Conservation (phyloP, 2,888 invertebrate genomes). For the Xanthia togata region DNA sequence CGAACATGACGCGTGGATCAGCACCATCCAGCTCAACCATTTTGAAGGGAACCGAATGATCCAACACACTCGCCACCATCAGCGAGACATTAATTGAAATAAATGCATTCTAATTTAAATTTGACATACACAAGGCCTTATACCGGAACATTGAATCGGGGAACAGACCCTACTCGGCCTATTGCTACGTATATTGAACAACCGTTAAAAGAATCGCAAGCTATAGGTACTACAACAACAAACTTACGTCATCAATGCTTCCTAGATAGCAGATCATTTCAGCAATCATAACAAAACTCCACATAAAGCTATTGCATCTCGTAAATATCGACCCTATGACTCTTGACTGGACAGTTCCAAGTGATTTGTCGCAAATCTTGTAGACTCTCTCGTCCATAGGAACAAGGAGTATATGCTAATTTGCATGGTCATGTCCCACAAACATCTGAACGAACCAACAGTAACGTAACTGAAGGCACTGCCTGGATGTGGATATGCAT, state of each 20-base stretch:
- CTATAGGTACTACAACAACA: background rate
- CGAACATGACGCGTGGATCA: too few species aligned
- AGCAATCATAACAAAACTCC: background rate
- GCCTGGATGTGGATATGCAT: slow-evolving; percentile 81
- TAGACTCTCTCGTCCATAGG: slow-evolving; percentile 71
- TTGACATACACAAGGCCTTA: background rate
- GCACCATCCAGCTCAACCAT: too few species aligned
- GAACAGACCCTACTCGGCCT: background rate
- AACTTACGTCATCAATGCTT: background rate
- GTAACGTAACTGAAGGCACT: slow-evolving; percentile 75
- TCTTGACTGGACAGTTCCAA: background rate
- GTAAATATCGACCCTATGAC: background rate
- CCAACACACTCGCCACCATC: too few species aligned
- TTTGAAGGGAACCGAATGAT: too few species aligned
- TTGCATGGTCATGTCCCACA: slow-evolving; percentile 79
- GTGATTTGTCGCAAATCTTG: slow-evolving; percentile 73
- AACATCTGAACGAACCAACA: slow-evolving; percentile 84
- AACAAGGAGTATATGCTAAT: slow-evolving; percentile 76
- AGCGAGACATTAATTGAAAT: too few species aligned
- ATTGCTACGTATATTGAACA: too few species aligned
- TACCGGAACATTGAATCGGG: background rate
- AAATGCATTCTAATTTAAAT: background rate
- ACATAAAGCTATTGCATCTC: background rate
- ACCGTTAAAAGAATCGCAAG: background rate
- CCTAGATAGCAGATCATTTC: background rate